Base-by-base conservation (phyloP, 2,888 invertebrate species). In the Byasa hedistus region DNA sequence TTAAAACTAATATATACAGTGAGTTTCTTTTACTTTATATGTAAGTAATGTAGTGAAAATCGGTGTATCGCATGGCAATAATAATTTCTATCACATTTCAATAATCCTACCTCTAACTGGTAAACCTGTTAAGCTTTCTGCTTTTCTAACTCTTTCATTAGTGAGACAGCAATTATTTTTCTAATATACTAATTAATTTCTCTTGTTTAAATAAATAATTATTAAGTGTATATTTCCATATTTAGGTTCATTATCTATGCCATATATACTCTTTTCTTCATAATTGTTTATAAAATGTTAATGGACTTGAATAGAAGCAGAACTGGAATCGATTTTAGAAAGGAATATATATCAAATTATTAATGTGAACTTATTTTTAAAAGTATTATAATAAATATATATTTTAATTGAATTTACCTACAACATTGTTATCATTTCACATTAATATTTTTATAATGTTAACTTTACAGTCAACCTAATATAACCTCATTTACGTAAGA, bases 21-120 rank as follows among this genome's bases (percentile, higher is more conserved):
- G 65, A 64, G 68, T 68, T 62, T 68, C 66, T 57, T 68, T 66
- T 68, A 57, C 57, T 27, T 66, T 71, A 68, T 74, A 69, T 57
- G 56, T 74, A 77, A 73, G 71, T 75, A 73, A 64, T 68, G 74
- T 79, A 79, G 76, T 73, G 66, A 72, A 73, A 75, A 76, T 78
- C 76, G 75, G 80, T 82, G 82, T 84, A 81, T 84, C 83, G 80
- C 82, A 79, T 77, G 79, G 82, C 84, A 85, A 83, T 84, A 84
- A 83, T 68, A 65, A 66, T 74, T 73, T 56, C 61, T 62, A 61
- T 32, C 62, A 59, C 59, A 71, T 70, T 56, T 76, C 69, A 69
- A 71, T 72, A 71, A 66, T 24, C 61, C 62, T 66, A 52, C 23
- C 62, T 24, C 32, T 61, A 56, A 64, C 57, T 65, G 44, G 44